Percentiles rank a stretch among this genome's conserved stretches.
These are phyloP conservation scores for Rhizomys pruinosus DNA, from an alignment of 2,113 vertebrate genomes.

Conservation along the genomic window DNA sequence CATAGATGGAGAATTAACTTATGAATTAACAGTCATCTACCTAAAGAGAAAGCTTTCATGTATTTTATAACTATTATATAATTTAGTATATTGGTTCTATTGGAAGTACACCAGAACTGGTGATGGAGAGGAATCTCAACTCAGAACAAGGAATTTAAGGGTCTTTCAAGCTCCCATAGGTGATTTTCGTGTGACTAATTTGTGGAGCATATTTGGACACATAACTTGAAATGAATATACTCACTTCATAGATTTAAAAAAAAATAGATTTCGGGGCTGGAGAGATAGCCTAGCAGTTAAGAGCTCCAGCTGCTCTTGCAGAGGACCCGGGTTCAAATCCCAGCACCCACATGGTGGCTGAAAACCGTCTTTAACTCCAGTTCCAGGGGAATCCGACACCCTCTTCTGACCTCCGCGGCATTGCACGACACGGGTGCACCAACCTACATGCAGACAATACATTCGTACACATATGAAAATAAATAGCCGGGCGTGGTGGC, in stretches of 20 bases:
- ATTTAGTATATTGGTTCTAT: slow-evolving; percentile 22
- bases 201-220: not conserved
- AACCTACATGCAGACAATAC: no score
- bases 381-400: no score
- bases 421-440: no score
- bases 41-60: not conserved
- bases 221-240: not conserved
- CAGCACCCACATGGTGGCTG: no score
- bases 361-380: no score
- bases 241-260: not conserved
- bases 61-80: slow-evolving; percentile 1
- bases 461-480: no score
- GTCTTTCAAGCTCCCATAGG: not conserved
- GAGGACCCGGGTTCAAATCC: no score
- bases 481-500: no score
- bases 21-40: not conserved
- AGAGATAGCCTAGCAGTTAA: no score
- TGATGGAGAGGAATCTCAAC: not conserved
- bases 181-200: not conserved
- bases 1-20: not conserved
- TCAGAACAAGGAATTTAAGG: not conserved
- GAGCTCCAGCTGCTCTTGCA: no score
- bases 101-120: slow-evolving; percentile 1
- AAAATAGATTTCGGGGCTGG: no score
- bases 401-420: no score